Percentiles rank a stretch among this genome's conserved stretches.
Evolutionary conservation across 2,888 invertebrate species (phyloP).

Genomic region (Eupsilia transversa): DNA sequence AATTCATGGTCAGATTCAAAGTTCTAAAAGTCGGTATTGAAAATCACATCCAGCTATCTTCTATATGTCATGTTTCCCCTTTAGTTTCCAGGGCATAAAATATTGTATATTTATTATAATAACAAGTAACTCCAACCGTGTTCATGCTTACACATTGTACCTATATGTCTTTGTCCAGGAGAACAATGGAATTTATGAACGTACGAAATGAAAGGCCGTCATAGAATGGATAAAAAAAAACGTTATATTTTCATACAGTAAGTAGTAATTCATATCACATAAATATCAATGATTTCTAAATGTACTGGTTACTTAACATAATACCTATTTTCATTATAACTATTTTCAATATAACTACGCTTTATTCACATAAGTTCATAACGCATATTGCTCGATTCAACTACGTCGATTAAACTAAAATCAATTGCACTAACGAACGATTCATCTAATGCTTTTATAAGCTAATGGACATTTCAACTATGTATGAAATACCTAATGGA

Average conservation of each 20-base stretch:
- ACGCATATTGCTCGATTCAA: too few species aligned
- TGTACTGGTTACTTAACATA: too few species aligned
- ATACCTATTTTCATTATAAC: too few species aligned
- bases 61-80: not conserved
- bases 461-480: too few species aligned
- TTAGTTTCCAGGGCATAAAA: not conserved
- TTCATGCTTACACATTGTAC: slow-evolving; percentile 1
- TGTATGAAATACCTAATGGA: too few species aligned
- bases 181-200: slow-evolving; percentile 11
- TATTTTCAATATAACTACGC: too few species aligned
- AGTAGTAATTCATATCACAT: slow-evolving; percentile 7
- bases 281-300: too few species aligned
- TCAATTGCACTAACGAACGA: too few species aligned
- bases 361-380: too few species aligned
- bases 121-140: not conserved
- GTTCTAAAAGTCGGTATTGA: not conserved
- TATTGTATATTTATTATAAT: not conserved
- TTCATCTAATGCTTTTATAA: too few species aligned
- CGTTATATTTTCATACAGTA: not conserved
- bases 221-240: not conserved
- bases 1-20: not conserved
- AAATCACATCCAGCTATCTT: not conserved
- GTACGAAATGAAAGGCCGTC: slow-evolving; percentile 12
- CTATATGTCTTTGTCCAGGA: slow-evolving; percentile 2
- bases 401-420: too few species aligned